Evolutionary conservation across 2,113 vertebrate genomes (phyloP).

Genomic region (Thalassarche chlororhynchos): DNA sequence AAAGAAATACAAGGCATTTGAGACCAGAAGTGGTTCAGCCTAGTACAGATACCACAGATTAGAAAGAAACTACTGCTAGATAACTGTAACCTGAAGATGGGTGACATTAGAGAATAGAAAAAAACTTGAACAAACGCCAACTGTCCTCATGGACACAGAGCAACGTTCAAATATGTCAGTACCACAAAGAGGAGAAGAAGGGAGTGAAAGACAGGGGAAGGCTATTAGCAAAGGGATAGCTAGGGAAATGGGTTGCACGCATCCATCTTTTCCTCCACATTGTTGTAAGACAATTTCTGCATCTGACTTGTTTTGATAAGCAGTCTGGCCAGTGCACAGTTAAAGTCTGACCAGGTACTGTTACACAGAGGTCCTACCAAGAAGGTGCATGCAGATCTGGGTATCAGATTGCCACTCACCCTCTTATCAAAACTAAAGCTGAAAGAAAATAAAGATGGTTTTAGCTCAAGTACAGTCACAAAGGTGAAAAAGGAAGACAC

Average conservation of each 20-base stretch:
- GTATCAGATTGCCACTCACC: not conserved
- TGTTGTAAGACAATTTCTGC: not conserved
- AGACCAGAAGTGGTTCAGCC: not conserved
- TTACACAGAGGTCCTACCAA: not conserved
- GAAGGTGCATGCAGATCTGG: not conserved
- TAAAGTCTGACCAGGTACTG: not conserved
- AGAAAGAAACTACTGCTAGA: not conserved
- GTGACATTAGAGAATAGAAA: not conserved
- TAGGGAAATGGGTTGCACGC: fast-evolving
- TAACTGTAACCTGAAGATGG: not conserved
- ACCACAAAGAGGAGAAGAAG: not conserved
- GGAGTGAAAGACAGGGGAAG: not conserved
- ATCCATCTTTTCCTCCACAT: not conserved
- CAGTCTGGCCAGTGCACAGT: not conserved
- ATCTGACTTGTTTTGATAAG: not conserved
- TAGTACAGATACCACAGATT: not conserved
- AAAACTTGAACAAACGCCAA: not conserved
- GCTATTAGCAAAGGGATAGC: not conserved
- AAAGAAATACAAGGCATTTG: not conserved
- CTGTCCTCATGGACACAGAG: not conserved
- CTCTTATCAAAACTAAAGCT: not conserved
- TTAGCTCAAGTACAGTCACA: not conserved
- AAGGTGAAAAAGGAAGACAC: not conserved
- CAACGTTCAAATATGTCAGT: not conserved
- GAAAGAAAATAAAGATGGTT: not conserved